A percentile compares a stretch with the other conserved stretches of the same genome.
Conservation (phyloP, 2,888 invertebrate genomes). For the Hirtodrosophila cameraria region DNA sequence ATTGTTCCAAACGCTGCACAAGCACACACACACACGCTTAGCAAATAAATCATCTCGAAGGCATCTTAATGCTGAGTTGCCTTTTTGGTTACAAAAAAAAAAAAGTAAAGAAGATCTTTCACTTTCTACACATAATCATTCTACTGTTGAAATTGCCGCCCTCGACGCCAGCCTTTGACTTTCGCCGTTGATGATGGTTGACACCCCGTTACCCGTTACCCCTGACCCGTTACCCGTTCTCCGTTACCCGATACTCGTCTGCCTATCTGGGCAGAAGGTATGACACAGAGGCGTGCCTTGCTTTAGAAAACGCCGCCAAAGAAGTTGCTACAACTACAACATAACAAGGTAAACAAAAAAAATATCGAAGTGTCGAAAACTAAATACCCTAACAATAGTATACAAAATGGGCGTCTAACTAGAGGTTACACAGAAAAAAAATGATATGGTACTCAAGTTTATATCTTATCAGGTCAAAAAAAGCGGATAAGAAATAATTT, state of each 20-base stretch:
- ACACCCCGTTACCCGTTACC: constrained; percentile 5
- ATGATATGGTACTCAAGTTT: too few relatives aligned
- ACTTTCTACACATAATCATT: constrained; percentile 62
- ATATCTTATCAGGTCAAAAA: too few relatives aligned
- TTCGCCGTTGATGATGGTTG: constrained; percentile 35
- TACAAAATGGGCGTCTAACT: too few relatives aligned
- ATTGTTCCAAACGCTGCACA: background rate
- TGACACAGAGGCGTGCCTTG: constrained; percentile 24
- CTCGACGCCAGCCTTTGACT: constrained; percentile 31
- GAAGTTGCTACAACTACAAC: constrained; percentile 46
- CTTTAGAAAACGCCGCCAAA: constrained; percentile 42
- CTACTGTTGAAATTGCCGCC: constrained; percentile 49
- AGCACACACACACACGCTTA: background rate
- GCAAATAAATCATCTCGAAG: background rate
- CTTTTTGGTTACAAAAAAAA: background rate
- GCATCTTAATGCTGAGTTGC: constrained; percentile 14
- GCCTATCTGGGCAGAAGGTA: constrained; percentile 19
- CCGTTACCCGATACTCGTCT: too few relatives aligned
- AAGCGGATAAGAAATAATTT: too few relatives aligned
- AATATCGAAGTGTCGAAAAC: background rate
- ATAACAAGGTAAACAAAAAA: constrained; percentile 23
- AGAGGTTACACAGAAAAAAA: too few relatives aligned
- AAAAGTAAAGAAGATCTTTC: constrained; percentile 37
- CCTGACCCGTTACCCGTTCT: constrained; percentile 4
- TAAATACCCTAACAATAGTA: too few relatives aligned